These are phyloP conservation scores for Caerostris extrusa DNA, from an alignment of 1,140 invertebrate species.

Conservation along the genomic window DNA sequence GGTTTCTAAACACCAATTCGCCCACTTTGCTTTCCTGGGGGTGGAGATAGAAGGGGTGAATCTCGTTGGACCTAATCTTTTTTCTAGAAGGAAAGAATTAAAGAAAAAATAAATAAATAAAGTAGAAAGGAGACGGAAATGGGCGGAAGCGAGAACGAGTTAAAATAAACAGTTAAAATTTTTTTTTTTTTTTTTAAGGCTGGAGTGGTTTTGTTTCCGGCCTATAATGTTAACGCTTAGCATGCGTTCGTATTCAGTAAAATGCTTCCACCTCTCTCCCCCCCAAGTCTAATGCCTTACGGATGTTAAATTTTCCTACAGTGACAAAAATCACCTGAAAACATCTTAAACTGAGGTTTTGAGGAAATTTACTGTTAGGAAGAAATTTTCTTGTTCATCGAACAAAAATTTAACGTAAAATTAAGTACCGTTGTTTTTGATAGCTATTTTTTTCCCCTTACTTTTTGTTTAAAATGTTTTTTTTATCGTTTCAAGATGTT, in stretches of 20 bases:
- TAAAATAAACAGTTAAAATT: constrained; percentile 71
- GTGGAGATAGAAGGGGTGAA: neutral
- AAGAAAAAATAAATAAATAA: constrained; percentile 39
- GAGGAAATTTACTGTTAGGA: no score
- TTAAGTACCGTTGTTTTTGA: no score
- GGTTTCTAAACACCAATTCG: constrained; percentile 76
- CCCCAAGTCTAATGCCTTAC: no score
- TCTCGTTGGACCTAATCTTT: constrained; percentile 55
- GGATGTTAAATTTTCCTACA: no score
- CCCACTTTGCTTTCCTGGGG: constrained; percentile 39
- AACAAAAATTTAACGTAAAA: no score
- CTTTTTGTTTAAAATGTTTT: no score
- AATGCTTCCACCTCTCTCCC: neutral
- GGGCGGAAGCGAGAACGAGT: constrained; percentile 75
- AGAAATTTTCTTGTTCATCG: no score
- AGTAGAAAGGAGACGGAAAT: constrained; percentile 63
- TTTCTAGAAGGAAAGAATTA: constrained; percentile 35
- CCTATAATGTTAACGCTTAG: constrained; percentile 41
- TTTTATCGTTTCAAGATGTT: no score
- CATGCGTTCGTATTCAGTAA: neutral
- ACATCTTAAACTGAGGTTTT: no score
- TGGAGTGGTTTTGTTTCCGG: constrained; percentile 71
- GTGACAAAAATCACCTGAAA: no score
- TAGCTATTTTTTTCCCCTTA: no score
- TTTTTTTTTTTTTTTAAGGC: constrained; percentile 58